These are phyloP conservation scores for Chloropsis cyanopogon DNA, from an alignment of 2,113 vertebrate species.

Conservation along the genomic window DNA sequence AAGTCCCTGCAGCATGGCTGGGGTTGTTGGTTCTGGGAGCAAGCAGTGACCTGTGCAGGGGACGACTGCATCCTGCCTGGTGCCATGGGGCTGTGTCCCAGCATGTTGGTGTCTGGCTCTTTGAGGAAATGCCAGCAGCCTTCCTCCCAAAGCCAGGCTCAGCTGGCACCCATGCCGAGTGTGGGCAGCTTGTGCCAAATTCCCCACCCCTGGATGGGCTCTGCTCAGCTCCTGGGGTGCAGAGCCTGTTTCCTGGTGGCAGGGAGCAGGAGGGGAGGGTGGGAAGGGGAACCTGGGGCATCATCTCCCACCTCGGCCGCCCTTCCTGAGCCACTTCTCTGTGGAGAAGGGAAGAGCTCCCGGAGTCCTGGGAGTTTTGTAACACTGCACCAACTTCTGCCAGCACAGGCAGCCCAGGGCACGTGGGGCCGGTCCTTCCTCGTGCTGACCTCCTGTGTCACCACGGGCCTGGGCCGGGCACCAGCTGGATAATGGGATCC, in stretches of 20 bases:
- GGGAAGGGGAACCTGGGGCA: not conserved
- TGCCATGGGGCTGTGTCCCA: not conserved
- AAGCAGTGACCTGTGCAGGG: not conserved
- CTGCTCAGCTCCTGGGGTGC: not conserved
- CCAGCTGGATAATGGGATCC: not conserved
- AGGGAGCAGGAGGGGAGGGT: not conserved
- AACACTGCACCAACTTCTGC: not conserved
- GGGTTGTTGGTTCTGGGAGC: not conserved
- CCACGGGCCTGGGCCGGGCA: not conserved
- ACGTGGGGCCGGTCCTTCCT: not conserved
- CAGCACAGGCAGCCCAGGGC: not conserved
- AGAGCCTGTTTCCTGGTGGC: not conserved
- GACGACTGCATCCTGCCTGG: not conserved
- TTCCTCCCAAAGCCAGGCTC: not conserved
- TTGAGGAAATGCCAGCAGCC: not conserved
- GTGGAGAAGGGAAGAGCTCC: not conserved
- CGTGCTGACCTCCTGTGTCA: constrained; percentile 43
- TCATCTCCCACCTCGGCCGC: not conserved
- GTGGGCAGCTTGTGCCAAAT: not conserved
- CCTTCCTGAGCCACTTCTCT: accelerated
- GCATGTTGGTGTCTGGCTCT: not conserved
- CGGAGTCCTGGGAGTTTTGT: not conserved
- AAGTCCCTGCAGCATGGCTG: not conserved
- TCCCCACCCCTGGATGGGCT: accelerated
- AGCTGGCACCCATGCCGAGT: accelerated